phyloP scores from a whole-genome alignment of 2,113 vertebrate genomes.

The Cichladusa arquata region DNA sequence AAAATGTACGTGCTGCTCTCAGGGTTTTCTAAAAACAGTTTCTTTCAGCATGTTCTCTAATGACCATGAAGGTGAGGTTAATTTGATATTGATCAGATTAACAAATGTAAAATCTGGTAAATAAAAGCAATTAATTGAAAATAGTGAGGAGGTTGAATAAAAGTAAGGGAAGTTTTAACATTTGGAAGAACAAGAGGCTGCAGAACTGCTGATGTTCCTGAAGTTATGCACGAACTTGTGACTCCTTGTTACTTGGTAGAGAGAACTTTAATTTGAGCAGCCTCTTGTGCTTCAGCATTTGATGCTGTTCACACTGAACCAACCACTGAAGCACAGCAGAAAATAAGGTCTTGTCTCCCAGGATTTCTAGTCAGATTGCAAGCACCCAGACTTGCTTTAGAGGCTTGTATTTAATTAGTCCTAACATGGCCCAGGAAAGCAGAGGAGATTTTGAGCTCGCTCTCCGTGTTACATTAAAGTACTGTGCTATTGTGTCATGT shows the following conservation, averaged over 20 bases:
- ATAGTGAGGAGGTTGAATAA: slow-evolving; percentile 6
- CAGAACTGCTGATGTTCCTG: background rate
- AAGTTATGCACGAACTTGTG: background rate
- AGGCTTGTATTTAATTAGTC: background rate
- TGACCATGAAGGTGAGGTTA: slow-evolving; percentile 66
- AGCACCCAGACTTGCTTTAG: background rate
- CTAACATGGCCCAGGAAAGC: background rate
- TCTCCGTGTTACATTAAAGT: accelerated
- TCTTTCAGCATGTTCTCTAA: background rate
- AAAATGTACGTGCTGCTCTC: background rate
- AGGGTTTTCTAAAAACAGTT: background rate
- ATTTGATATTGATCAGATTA: slow-evolving; percentile 66
- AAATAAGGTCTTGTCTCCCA: background rate
- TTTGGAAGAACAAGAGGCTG: slow-evolving; percentile 18
- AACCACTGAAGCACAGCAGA: background rate
- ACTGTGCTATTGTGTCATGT: background rate
- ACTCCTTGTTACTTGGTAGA: background rate
- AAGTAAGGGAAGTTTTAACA: slow-evolving; percentile 46
- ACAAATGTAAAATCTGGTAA: slow-evolving; percentile 54
- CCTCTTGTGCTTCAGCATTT: background rate
- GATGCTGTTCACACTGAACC: background rate
- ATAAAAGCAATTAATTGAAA: slow-evolving; percentile 63
- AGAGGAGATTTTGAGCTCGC: background rate
- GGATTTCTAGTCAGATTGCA: background rate
- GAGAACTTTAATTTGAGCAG: background rate